phyloP scores from a whole-genome alignment of 1,140 invertebrate species.

The Colletes gigas region DNA sequence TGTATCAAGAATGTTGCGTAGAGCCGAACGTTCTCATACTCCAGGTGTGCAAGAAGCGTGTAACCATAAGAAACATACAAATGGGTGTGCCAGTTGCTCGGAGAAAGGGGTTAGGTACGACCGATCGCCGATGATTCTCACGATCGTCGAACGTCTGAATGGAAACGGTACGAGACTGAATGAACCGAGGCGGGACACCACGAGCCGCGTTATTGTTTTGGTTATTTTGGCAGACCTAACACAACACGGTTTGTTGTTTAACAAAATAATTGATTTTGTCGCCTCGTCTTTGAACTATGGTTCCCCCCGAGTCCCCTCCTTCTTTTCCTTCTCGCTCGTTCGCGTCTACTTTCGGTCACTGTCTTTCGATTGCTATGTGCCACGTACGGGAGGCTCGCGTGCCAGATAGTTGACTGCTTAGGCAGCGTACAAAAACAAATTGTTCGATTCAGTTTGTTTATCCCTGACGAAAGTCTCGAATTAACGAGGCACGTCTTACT shows the following conservation, averaged over 20 bases:
- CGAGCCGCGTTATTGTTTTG: conserved; percentile 72
- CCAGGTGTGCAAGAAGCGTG: too few species aligned
- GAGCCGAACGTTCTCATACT: too few species aligned
- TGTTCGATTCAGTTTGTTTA: conserved; percentile 66
- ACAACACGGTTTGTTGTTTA: conserved; percentile 78
- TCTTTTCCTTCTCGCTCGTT: conserved; percentile 25
- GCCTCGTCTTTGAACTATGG: conserved; percentile 55
- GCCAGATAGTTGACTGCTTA: conserved; percentile 66
- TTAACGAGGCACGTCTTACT: not conserved
- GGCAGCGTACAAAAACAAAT: conserved; percentile 67
- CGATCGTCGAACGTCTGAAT: conserved; percentile 57
- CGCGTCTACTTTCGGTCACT: conserved; percentile 13
- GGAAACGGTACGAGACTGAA: conserved; percentile 52
- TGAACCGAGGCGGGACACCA: conserved; percentile 60
- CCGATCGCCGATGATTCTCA: conserved; percentile 12
- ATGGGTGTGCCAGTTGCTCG: too few species aligned
- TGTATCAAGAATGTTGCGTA: too few species aligned
- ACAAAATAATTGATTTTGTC: conserved; percentile 78
- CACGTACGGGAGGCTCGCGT: conserved; percentile 51
- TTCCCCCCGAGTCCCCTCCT: not conserved
- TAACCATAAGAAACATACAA: too few species aligned
- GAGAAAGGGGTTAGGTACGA: too few species aligned
- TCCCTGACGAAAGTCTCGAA: conserved; percentile 41
- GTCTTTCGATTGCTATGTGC: conserved; percentile 17
- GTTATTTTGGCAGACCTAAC: conserved; percentile 79